Base-by-base conservation (phyloP, 1,140 invertebrate species). In the Lasioglossum baleicum region DNA sequence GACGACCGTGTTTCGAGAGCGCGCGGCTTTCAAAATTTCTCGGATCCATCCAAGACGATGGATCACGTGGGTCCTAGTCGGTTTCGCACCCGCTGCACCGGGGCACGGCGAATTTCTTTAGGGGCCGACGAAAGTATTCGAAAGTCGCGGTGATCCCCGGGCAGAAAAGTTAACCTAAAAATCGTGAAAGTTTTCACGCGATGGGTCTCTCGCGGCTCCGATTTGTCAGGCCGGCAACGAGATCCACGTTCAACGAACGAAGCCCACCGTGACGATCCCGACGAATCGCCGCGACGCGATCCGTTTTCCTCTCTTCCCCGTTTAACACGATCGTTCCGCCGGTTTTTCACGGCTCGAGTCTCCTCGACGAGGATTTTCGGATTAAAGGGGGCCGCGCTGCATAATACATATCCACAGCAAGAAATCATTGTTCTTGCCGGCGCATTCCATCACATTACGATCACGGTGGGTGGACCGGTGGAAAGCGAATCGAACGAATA, bases 401-500 rank as follows among this genome's bases (percentile, higher is more conserved):
- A 42, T 13, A 48, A 4, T 5, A n/a, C n/a, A 26, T 26, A 26
- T 44, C 35, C 1, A 26, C 26, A 26, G 48, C 65, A 77, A 66
- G 67, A 81, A 82, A 79, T 31, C 56, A 44, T 8, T 22, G 31
- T 73, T 53, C 77, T 81, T 31, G n/a, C 7, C 56, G 35, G 35
- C 78, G 77, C 42, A 42, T 4, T n/a, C 20, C 13, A 13, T 10
- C 7, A 11, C 13, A 13, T 10, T 11, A 11, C n/a, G 44, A 48
- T 48, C 44, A 8, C 22, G 26, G 63, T 56, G 63, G 80, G 80
- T 78, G 80, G 63, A 79, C n/a, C 80, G n/a, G 51, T 79, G 68
- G 80, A 82, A 82, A 82, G 75, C 68, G 68, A 82, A 58, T 71
- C 80, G 63, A 73, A 81, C 48, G 63, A 42, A 56, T 48, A 13